Base-by-base conservation (phyloP, 2,113 vertebrate genomes). In the Ophiodon elongatus region DNA sequence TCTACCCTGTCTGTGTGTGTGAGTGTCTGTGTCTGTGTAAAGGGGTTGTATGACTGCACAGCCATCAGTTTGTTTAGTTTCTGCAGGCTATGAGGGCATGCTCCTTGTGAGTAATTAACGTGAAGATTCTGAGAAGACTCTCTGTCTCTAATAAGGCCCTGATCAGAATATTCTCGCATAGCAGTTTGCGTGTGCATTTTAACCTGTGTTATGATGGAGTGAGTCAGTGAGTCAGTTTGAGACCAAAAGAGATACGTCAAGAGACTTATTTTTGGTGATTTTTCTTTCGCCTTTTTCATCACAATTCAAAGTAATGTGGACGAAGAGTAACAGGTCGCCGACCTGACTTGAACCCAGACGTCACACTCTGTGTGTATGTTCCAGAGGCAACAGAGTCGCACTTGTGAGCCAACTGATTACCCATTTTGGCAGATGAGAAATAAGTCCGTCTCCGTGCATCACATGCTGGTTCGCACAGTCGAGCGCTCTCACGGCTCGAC, bases 401-500 rank as follows among this genome's bases (percentile, higher is more conserved):
- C 17, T 47, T 41, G 21, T 52, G 52, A 80, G 29, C 66, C 31
- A 74, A 25, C 6, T 11, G 14, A 74, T 79, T 73, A 74, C 50
- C 39, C 17, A 67, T 50, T 76, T 74, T 52, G 27, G 27, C 59
- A 13, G 79, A 27, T 83, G 85, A 83, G 84, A 84, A 83, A 82
- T 88, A 35, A 73, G 23, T 50, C 57, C 0, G 29, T 60, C 73
- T 82, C 64, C 72, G 8, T 68, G 73, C 19, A 74, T 84, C 89
- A 89, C 87, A 85, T 86, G 89, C 75, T 86, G 80, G 50, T 68
- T 81, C 71, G 35, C 79, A 76, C 67, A 81, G 69, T 66, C 4
- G 17, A 76, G 14, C 25, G 56, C 68, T 73, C 85, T 79, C 62
- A 52, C 3, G 29, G 63, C 63, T 70, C 60, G 7, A 25, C 56